Evolutionary conservation across 2,113 vertebrate genomes (phyloP), one percentile per base, ranked within the genome.

Genomic region (Antennarius striatus): DNA sequence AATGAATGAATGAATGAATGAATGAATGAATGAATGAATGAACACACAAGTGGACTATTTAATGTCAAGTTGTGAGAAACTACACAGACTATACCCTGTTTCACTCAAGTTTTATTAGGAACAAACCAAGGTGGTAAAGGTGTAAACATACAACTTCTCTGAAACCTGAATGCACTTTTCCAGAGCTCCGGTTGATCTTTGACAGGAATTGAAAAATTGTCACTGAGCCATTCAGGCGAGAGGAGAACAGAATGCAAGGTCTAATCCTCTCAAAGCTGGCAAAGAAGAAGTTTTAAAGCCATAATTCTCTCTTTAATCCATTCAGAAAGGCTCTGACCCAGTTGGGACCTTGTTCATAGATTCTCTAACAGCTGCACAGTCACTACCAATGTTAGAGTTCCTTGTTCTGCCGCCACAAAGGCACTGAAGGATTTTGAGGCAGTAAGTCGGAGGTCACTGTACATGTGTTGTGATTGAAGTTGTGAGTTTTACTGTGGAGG

Each of bases 271-370:
- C 71, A 83, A 85, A 82, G 72, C 80, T 71, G 55, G 32, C 52
- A 78, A 79, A 89, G 80, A 87, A 77, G 56, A 86, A 80, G 67
- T 82, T 90, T 85, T 79, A 85, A 70, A 84, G 61, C 80, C 77
- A 71, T 85, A 84, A 89, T 88, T 91, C 79, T 71, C 56, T 59
- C 67, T 83, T 84, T 87, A 86, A 91, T 91, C 85, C 75, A 58
- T 85, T 85, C 56, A 73, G 71, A 81, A 68, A 74, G 70, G 70
- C 63, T 78, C 54, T 74, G 78, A 84, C 85, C 85, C 79, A 68
- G 71, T 74, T 73, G 68, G 56, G 80, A 85, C 78, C 67, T 63
- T 70, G 63, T 71, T 77, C 63, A 10, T 54, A 28, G 67, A 68
- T 72, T 74, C 28, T 29, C 77, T 54, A 71, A 51, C 17, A 47